Percentiles rank a stretch among this genome's conserved stretches.
Conservation (phyloP, 2,888 invertebrate genomes). For the Chloroclystis v-ata region DNA sequence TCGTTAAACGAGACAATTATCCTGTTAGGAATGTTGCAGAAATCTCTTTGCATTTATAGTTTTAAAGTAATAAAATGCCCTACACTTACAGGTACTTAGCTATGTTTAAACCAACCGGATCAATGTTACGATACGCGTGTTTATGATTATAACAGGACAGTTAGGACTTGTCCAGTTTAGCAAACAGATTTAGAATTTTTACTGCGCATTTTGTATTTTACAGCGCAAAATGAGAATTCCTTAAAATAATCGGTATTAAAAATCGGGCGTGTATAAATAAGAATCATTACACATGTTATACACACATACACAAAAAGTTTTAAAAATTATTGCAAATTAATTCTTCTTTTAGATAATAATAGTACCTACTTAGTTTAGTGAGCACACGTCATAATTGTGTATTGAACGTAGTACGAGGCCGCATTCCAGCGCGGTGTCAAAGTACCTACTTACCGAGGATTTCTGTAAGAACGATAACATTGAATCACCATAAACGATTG, state of each 20-base stretch:
- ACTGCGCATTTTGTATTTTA: no score
- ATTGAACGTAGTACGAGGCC: slow-evolving; percentile 46
- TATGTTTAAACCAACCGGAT: slow-evolving; percentile 26
- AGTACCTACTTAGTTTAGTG: slow-evolving; percentile 11
- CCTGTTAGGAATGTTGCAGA: slow-evolving; percentile 43
- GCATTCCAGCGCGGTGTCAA: slow-evolving; percentile 69
- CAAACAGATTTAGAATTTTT: no score
- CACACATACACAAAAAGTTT: no score
- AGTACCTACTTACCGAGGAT: slow-evolving; percentile 50
- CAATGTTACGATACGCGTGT: background rate
- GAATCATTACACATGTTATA: no score
- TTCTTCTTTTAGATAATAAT: no score
- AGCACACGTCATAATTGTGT: slow-evolving; percentile 46
- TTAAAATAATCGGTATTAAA: no score
- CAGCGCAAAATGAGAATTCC: no score
- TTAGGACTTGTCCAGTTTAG: no score
- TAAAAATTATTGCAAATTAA: no score
- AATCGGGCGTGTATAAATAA: no score
- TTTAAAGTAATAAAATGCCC: slow-evolving; percentile 20
- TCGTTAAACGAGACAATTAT: slow-evolving; percentile 36
- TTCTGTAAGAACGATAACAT: slow-evolving; percentile 51
- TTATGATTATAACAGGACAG: no score
- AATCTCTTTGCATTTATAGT: slow-evolving; percentile 34
- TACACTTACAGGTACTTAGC: no score
- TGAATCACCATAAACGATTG: slow-evolving; percentile 17